These are phyloP conservation scores for Megalurothrips usitatus DNA, from an alignment of 2,888 invertebrate genomes.

Conservation along the genomic window DNA sequence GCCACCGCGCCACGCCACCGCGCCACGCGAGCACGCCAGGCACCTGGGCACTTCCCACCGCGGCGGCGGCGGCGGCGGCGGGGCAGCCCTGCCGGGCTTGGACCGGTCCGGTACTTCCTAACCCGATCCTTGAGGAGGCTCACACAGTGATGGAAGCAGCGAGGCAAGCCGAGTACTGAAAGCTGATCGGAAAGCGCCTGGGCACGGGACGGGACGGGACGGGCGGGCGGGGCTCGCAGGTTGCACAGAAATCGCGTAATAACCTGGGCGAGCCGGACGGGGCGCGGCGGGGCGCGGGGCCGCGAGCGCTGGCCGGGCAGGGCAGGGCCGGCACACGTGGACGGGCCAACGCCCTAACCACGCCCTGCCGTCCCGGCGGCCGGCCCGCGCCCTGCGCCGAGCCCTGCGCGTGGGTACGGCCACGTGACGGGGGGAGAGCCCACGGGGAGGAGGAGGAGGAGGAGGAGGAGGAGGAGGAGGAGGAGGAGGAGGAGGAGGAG, in stretches of 20 bases:
- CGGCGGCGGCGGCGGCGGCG: too few species aligned
- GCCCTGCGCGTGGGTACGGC: neutral
- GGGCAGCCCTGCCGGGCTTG: too few species aligned
- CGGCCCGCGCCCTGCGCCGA: neutral
- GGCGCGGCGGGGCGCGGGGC: neutral
- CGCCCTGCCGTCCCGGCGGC: neutral
- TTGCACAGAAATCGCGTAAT: slow-evolving; percentile 14
- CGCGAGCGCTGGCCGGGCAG: neutral
- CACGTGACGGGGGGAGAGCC: neutral
- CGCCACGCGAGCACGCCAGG: too few species aligned
- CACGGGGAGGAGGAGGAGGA: neutral
- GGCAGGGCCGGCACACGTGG: neutral
- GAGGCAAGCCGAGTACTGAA: neutral
- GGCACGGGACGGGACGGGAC: neutral
- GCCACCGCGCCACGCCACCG: too few species aligned
- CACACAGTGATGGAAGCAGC: neutral
- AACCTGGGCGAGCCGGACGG: neutral
- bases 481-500: neutral
- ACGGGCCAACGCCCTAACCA: slow-evolving; percentile 8
- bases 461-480: neutral
- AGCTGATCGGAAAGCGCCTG: too few species aligned
- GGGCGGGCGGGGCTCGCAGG: neutral
- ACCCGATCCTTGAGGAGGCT: too few species aligned
- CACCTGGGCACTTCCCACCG: too few species aligned
- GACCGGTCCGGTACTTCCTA: too few species aligned